Evolutionary conservation across 1,140 invertebrate genomes (phyloP).

Genomic region (Pseudoatta argentina): DNA sequence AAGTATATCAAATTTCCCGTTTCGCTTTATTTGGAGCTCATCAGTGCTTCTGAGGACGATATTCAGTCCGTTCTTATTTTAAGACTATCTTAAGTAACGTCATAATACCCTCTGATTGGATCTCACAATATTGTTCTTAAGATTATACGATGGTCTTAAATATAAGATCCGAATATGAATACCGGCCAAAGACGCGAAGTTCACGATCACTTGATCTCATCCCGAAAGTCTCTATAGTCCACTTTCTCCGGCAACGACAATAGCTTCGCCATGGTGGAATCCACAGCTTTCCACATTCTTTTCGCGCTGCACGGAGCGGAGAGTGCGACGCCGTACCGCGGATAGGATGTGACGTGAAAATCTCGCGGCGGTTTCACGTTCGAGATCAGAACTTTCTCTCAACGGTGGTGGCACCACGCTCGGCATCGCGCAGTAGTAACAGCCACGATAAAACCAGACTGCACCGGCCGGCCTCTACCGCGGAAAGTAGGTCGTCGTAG

Average conservation of each 20-base stretch:
- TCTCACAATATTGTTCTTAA: no score
- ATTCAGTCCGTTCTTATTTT: no score
- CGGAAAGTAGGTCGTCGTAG: slow-evolving; percentile 70
- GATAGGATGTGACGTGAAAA: slow-evolving; percentile 71
- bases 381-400: slow-evolving; percentile 74
- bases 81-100: no score
- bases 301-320: neutral
- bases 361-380: slow-evolving; percentile 70
- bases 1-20: no score
- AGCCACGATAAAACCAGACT: slow-evolving; percentile 52
- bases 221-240: slow-evolving; percentile 59
- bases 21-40: no score
- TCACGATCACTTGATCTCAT: slow-evolving; percentile 16
- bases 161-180: no score
- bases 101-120: no score
- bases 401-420: neutral
- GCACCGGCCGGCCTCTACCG: neutral
- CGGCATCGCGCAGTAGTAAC: slow-evolving; percentile 18
- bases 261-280: slow-evolving; percentile 15
- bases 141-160: no score
- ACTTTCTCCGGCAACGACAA: slow-evolving; percentile 63
- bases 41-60: no score
- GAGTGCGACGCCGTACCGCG: neutral
- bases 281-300: slow-evolving; percentile 69
- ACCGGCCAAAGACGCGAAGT: no score